Percentiles rank a stretch among this genome's conserved stretches.
phyloP scores from a whole-genome alignment of 2,113 vertebrate genomes.

The Uropsilus gracilis region DNA sequence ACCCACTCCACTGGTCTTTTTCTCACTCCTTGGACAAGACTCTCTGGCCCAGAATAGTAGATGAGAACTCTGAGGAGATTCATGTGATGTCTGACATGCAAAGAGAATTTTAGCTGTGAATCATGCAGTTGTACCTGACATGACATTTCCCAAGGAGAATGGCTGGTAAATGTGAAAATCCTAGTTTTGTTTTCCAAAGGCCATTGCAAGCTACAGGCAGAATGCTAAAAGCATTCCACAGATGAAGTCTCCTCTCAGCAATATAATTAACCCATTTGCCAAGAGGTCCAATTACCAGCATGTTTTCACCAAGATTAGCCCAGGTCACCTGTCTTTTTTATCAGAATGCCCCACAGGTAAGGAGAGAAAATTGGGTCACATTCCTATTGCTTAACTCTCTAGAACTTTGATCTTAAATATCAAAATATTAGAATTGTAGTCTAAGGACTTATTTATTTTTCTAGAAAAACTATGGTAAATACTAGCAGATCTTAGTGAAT shows the following conservation, averaged over 20 bases:
- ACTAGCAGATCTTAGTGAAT: neutral
- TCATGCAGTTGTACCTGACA: neutral
- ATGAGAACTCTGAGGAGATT: neutral
- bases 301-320: slow-evolving; percentile 43
- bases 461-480: neutral
- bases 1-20: neutral
- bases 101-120: neutral
- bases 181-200: neutral
- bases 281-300: slow-evolving; percentile 35
- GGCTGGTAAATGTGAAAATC: neutral
- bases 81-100: neutral
- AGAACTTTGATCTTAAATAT: neutral
- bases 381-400: neutral
- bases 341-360: slow-evolving; percentile 10
- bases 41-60: neutral
- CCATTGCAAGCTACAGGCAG: neutral
- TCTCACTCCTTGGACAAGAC: no score
- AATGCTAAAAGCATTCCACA: neutral
- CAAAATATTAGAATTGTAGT: neutral
- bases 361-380: neutral
- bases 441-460: neutral
- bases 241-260: neutral
- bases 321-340: neutral
- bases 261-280: slow-evolving; percentile 23
- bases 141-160: neutral